These are phyloP conservation scores for Martes flavigula DNA, from an alignment of 2,797 vertebrate species.

Conservation along the genomic window DNA sequence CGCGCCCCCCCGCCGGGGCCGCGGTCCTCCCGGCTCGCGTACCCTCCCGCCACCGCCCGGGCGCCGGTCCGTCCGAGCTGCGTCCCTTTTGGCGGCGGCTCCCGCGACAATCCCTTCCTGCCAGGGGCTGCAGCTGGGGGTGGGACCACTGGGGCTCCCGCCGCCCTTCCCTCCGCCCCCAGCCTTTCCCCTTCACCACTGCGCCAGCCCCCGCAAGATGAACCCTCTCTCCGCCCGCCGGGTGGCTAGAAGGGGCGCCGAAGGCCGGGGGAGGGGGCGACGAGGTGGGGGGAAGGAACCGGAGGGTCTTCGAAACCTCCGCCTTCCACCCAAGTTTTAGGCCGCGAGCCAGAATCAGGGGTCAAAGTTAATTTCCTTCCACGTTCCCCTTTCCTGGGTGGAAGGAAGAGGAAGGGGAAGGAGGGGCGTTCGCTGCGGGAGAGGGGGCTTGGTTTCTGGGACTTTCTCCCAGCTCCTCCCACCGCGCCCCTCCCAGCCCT, in stretches of 20 bases:
- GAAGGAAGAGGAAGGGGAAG: constrained; percentile 15
- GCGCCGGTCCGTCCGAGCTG: neutral
- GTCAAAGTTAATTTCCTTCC: constrained; percentile 70
- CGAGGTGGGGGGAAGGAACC: neutral
- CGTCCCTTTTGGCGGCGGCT: neutral
- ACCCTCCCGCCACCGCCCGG: neutral
- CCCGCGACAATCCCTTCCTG: constrained; percentile 56
- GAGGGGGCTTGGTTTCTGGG: neutral
- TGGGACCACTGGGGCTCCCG: constrained; percentile 48
- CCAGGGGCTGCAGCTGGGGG: constrained; percentile 53
- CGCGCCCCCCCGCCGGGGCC: neutral
- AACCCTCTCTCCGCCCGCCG: neutral
- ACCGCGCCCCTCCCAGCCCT: neutral
- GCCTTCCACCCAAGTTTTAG: constrained; percentile 43
- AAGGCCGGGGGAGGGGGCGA: neutral
- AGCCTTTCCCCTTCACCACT: neutral
- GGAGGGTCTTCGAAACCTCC: constrained; percentile 42
- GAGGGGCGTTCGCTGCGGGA: neutral
- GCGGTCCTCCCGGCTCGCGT: neutral
- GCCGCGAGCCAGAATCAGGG: constrained; percentile 53
- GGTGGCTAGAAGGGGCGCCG: constrained; percentile 21
- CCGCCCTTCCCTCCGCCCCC: constrained; percentile 56
- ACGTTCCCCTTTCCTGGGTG: constrained; percentile 31
- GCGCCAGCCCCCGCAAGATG: constrained; percentile 16
- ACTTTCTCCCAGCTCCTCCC: neutral